Percentiles rank a stretch among this genome's conserved stretches.
Conservation (phyloP, 2,113 vertebrate species). For the Nothoprocta perdicaria region DNA sequence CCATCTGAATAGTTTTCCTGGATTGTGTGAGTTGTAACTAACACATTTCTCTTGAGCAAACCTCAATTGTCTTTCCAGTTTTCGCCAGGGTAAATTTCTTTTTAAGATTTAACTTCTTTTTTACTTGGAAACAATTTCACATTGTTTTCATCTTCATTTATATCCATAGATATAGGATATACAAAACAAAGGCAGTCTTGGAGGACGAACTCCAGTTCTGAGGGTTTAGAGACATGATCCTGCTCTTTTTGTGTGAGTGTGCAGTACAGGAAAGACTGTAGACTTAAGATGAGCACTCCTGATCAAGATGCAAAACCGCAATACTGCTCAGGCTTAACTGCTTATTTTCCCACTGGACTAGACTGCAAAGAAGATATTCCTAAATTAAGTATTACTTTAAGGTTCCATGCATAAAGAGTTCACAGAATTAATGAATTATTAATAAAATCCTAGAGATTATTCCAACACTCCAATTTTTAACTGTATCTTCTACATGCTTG, state of each 20-base stretch:
- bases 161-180: background rate
- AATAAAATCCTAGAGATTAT: background rate
- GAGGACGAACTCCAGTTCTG: background rate
- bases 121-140: background rate
- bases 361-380: background rate
- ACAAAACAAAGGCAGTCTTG: background rate
- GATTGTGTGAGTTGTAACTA: background rate
- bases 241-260: background rate
- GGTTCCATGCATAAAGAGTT: background rate
- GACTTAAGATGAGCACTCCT: background rate
- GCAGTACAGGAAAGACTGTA: background rate
- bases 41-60: background rate
- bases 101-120: background rate
- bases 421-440: background rate
- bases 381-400: background rate
- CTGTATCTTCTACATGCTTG: background rate
- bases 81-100: background rate
- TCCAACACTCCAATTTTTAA: background rate
- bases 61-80: background rate
- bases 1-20: background rate
- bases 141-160: background rate
- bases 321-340: background rate
- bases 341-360: background rate
- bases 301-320: background rate
- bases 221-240: background rate